phyloP scores from a whole-genome alignment of 2,113 vertebrate species.

The Sinocyclocheilus maitianheensis region DNA sequence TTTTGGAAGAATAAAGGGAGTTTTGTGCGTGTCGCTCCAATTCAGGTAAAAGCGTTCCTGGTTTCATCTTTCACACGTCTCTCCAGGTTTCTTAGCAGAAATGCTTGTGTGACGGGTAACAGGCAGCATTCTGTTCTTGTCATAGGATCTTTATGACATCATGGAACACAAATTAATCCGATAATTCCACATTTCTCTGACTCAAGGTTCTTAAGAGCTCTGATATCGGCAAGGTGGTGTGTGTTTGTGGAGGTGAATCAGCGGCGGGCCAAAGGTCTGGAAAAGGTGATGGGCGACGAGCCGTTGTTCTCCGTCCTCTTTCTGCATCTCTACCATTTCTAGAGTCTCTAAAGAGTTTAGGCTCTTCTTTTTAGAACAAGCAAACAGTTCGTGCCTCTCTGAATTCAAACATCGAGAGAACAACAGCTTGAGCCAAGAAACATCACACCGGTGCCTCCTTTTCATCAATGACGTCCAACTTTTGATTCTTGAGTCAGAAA shows the following conservation, averaged over 20 bases:
- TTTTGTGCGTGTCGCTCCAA: not conserved
- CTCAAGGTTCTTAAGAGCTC: conserved; percentile 55
- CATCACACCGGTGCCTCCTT: conserved; percentile 24
- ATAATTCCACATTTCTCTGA: conserved; percentile 12
- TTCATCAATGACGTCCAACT: conserved; percentile 21
- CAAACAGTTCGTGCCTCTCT: conserved; percentile 2
- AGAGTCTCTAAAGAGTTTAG: conserved; percentile 20
- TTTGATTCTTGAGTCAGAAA: conserved; percentile 32
- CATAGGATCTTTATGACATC: conserved; percentile 33
- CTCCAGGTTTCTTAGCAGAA: not conserved
- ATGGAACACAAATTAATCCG: conserved; percentile 19
- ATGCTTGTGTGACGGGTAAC: not conserved
- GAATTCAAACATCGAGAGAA: not conserved
- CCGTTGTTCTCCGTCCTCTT: conserved; percentile 27
- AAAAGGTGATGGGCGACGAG: not conserved
- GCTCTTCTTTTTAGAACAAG: conserved; percentile 21
- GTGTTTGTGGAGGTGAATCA: not conserved
- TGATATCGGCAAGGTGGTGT: conserved; percentile 38
- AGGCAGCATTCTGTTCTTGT: conserved; percentile 21
- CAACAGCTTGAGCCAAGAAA: not conserved
- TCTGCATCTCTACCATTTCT: not conserved
- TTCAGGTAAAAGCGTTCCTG: not conserved
- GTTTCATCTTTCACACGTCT: conserved; percentile 12
- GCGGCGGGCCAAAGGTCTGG: not conserved
- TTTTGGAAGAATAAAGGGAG: not conserved